Evolutionary conservation across 1,140 invertebrate species (phyloP), one percentile per base, ranked within the genome.

Genomic region (Lasioglossum baleicum): DNA sequence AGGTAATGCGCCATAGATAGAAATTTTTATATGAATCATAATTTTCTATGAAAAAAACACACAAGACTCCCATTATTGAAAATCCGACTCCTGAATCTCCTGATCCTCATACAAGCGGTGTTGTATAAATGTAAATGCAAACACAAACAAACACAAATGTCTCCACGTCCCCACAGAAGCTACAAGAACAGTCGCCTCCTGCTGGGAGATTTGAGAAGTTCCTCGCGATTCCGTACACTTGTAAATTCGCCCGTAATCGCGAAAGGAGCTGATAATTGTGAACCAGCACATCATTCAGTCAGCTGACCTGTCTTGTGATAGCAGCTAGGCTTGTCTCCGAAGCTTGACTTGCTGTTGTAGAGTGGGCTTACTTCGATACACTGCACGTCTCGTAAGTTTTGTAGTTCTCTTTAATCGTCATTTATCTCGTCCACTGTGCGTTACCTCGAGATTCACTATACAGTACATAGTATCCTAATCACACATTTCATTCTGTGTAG

Each of bases 281-380:
- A 56, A 75, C 77, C 35, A 48, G 51, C 76, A 86, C 78, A 81
- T 87, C 85, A 83, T 80, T 83, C 90, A 88, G 90, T 92, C 91
- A 92, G 90, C 91, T 92, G 91, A 92, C 90, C 89, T 87, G 90
- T 91, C 91, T 92, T 92, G 89, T 92, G 91, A 92, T 91, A 91
- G 83, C 85, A 87, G 81, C 71, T 76, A 87, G 89, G 83, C 84
- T 74, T 53, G 58, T 66, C 61, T 75, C 51, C 31, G 58, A 61
- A 65, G 44, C 53, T 75, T 75, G 73, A 72, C 83, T 85, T 64
- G 82, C 83, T 80, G 85, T 83, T 90, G 40, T 65, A 73, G 87
- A 78, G 83, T 91, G 87, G 71, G 79, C 80, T 85, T 86, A 64
- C 84, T 80, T 80, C 75, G 80, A 79, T 84, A 83, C 85, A 78